Base-by-base conservation (phyloP, 1,140 invertebrate genomes). In the Scaptomyza montana region DNA sequence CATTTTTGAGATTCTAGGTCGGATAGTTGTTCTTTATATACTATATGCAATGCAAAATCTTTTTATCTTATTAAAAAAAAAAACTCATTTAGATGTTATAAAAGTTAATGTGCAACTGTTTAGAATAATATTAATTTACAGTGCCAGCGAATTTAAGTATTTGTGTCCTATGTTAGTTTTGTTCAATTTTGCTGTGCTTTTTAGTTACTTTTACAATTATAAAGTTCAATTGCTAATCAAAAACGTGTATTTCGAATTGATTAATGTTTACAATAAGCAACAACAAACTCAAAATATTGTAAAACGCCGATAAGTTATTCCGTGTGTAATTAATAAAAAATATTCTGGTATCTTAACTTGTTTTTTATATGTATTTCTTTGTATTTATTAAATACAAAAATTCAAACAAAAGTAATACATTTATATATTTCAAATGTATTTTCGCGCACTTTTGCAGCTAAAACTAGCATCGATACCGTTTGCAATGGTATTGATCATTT, bases 251-350 rank as follows among this genome's bases (percentile, higher is more conserved):
- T 33, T 49, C 59, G 12, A 59, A 49, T 36, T 39, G 19, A 33
- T 43, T 67, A 53, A 60, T 39, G 63, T 57, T 53, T 61, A 51
- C 36, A 67, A 60, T 61, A 36, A 67, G 25, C 51, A 49, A 56
- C 56, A 5, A 33, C 13, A 49, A 25, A 45, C 39, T 43, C 33
- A 55, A 62, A 62, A 62, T 65, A 50, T 33, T 70, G 33, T 64
- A 43, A 64, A 25, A 25, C 33, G 51, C 4, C 45, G 16, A 70
- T 63, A 65, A 56, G 10, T 51, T 43, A 33, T 45, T 56, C 45
- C 33, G 16, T 28, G 47, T 47, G 51, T 43, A 56, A 43, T 51
- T 39, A 46, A 59, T 30, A 46, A 46, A 25, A 57, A 46, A 39
- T 57, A 10, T n/a, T 45, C 41, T 55, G 19, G n/a, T 28, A 45